Percentiles rank a stretch among this genome's conserved stretches.
These are phyloP conservation scores for Calyptommatus sinebrachiatus DNA, from an alignment of 2,113 vertebrate species.

Conservation along the genomic window DNA sequence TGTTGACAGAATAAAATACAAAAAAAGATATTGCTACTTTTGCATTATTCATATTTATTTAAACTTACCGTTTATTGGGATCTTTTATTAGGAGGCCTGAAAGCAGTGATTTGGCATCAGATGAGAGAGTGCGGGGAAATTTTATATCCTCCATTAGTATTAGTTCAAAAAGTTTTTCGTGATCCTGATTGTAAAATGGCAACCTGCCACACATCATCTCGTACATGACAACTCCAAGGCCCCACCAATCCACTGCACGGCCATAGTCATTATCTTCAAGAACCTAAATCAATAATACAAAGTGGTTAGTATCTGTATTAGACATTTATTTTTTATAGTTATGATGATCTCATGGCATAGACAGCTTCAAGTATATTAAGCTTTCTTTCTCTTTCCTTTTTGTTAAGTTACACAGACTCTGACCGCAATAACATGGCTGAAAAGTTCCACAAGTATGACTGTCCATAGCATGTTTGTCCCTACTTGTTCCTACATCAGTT, in stretches of 20 bases:
- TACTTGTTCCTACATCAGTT: too few species aligned
- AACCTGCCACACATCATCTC: slow-evolving; percentile 98
- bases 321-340: neutral
- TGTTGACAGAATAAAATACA: too few species aligned
- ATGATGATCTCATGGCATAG: neutral
- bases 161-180: slow-evolving; percentile 96
- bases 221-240: slow-evolving; percentile 94
- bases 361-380: neutral
- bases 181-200: slow-evolving; percentile 98
- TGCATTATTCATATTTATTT: neutral
- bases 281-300: slow-evolving; percentile 74
- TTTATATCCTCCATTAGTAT: slow-evolving; percentile 99
- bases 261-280: slow-evolving; percentile 97
- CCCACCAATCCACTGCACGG: slow-evolving; percentile 97
- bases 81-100: slow-evolving; percentile 97
- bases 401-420: neutral
- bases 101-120: slow-evolving; percentile 95
- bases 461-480: too few species aligned
- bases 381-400: neutral
- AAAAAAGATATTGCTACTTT: neutral
- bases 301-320: slow-evolving; percentile 12
- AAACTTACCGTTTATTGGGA: slow-evolving; percentile 90
- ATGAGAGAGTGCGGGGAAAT: slow-evolving; percentile 92
- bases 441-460: neutral
- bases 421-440: neutral